Evolutionary conservation across 2,113 vertebrate genomes (phyloP).

Genomic region (Xiphophorus couchianus): DNA sequence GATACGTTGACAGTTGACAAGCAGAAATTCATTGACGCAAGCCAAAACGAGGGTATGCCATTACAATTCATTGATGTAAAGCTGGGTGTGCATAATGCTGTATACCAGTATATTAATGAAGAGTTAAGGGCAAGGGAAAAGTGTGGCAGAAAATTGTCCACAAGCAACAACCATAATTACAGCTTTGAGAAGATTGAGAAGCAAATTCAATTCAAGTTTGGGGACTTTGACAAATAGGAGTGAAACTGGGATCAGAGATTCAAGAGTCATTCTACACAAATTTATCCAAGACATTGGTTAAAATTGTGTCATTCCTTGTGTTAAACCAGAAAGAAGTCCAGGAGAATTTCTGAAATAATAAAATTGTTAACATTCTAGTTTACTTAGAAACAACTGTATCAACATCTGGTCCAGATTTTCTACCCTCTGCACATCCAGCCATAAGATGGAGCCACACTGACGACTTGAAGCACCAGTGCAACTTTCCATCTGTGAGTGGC

Average conservation of each 20-base stretch:
- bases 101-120: no score
- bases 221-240: neutral
- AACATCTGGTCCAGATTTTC: conserved; percentile 15
- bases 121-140: no score
- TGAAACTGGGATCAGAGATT: neutral
- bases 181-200: neutral
- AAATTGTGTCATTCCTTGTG: neutral
- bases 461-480: conserved; percentile 48
- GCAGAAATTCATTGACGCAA: neutral
- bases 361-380: neutral
- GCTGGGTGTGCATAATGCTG: no score
- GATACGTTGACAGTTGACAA: no score
- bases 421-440: conserved; percentile 24
- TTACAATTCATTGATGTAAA: no score
- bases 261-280: neutral
- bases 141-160: neutral
- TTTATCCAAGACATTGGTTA: neutral
- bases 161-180: neutral
- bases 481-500: conserved; percentile 49
- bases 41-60: no score
- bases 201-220: neutral
- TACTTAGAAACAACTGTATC: no score
- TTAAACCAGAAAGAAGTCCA: neutral
- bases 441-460: conserved; percentile 42
- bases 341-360: neutral